Evolutionary conservation across 2,888 invertebrate species (phyloP).

Genomic region (Mythimna pallens): DNA sequence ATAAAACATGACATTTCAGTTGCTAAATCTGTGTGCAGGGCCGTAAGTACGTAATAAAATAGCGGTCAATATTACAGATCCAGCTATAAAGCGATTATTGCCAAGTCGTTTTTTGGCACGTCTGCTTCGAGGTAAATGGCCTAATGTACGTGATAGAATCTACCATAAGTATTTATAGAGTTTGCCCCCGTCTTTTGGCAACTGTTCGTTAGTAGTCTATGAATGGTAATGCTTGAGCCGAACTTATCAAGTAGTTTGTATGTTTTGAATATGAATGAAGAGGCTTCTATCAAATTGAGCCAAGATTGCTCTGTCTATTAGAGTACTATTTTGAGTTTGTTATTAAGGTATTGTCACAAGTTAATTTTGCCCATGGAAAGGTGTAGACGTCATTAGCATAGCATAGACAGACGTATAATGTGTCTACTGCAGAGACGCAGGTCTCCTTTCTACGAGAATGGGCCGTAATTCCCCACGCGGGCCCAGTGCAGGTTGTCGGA

Average conservation of each 20-base stretch:
- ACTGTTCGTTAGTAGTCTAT: slow-evolving; percentile 38
- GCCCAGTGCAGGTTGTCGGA: too few relatives aligned
- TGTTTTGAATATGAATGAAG: slow-evolving; percentile 48
- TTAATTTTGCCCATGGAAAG: neutral
- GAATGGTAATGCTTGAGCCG: slow-evolving; percentile 38
- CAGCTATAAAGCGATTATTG: slow-evolving; percentile 52
- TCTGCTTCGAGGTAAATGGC: slow-evolving; percentile 52
- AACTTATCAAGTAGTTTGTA: slow-evolving; percentile 47
- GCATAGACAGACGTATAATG: too few relatives aligned
- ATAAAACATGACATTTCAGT: neutral
- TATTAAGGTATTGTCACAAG: neutral
- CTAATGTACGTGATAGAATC: slow-evolving; percentile 59
- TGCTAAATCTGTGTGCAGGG: slow-evolving; percentile 17
- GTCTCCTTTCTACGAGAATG: too few relatives aligned
- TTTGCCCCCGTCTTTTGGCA: slow-evolving; percentile 59
- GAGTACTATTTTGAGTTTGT: slow-evolving; percentile 10
- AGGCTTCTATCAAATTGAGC: slow-evolving; percentile 12
- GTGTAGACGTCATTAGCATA: neutral
- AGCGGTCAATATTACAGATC: slow-evolving; percentile 45
- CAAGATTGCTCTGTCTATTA: slow-evolving; percentile 7
- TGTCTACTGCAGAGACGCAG: too few relatives aligned
- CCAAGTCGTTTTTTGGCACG: slow-evolving; percentile 60
- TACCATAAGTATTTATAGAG: slow-evolving; percentile 36
- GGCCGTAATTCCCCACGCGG: too few relatives aligned
- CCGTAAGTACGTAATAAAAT: slow-evolving; percentile 23